A percentile compares a stretch with the other conserved stretches of the same genome.
Evolutionary conservation across 2,797 vertebrate species (phyloP).

Genomic region (Amblyopsis hoosieri): DNA sequence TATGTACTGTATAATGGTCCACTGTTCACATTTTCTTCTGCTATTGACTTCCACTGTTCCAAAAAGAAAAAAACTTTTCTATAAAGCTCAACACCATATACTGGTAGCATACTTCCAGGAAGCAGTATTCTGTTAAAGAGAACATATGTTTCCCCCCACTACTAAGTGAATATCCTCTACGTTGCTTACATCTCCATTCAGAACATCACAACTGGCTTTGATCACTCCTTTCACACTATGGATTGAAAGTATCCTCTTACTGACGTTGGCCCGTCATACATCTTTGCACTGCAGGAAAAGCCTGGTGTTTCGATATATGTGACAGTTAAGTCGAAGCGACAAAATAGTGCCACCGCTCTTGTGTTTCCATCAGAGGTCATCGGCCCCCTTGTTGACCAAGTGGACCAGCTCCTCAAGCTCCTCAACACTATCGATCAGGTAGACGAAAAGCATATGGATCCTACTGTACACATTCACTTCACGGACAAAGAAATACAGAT

Average conservation of each 20-base stretch:
- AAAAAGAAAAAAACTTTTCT: too few relatives aligned
- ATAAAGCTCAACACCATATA: too few relatives aligned
- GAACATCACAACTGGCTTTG: background rate
- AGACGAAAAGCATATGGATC: background rate
- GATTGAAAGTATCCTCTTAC: too few relatives aligned
- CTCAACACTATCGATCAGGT: constrained; percentile 51
- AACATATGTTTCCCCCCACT: background rate
- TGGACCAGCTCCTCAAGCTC: constrained; percentile 30
- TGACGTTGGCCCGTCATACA: too few relatives aligned
- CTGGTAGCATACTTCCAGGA: constrained; percentile 17
- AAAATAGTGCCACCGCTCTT: constrained; percentile 63
- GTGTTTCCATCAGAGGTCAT: constrained; percentile 45
- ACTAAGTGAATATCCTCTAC: constrained; percentile 13
- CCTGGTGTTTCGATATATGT: constrained; percentile 38
- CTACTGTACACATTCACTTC: background rate
- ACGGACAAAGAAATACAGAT: constrained; percentile 21
- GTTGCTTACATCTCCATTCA: constrained; percentile 27
- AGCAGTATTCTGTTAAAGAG: background rate
- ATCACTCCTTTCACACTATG: constrained; percentile 17
- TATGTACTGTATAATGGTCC: too few relatives aligned
- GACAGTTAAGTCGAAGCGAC: constrained; percentile 66
- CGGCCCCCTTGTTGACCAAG: constrained; percentile 49
- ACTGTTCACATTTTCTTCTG: too few relatives aligned
- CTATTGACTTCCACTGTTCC: too few relatives aligned
- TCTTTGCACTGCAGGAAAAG: constrained; percentile 11